phyloP scores from a whole-genome alignment of 1,140 invertebrate species.

The Belonocnema kinseyi region DNA sequence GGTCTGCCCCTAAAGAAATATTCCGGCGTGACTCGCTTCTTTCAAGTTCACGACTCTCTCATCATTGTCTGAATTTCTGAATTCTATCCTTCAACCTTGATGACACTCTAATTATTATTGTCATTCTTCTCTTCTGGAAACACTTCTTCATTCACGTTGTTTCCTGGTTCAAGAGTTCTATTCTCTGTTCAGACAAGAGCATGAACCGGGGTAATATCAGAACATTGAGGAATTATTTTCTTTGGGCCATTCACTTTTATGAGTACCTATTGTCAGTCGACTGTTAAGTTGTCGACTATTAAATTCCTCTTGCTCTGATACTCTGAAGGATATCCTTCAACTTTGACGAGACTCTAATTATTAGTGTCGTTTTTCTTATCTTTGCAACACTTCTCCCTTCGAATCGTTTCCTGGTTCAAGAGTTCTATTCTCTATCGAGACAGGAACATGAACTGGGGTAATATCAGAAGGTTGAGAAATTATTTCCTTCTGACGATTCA shows the following conservation, averaged over 20 bases:
- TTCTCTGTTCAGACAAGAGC: no score
- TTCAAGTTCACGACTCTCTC: constrained; percentile 70
- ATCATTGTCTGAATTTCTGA: constrained; percentile 70
- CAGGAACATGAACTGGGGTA: no score
- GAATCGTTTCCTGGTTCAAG: background rate
- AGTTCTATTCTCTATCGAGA: no score
- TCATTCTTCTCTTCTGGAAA: constrained; percentile 45
- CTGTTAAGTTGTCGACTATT: background rate
- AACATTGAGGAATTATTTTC: no score
- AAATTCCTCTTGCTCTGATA: constrained; percentile 50
- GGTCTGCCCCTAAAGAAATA: background rate
- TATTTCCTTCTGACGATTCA: background rate
- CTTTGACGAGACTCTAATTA: constrained; percentile 51
- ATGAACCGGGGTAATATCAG: no score
- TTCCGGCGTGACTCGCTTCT: constrained; percentile 43
- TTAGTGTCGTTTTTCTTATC: constrained; percentile 45
- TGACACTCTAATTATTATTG: constrained; percentile 54
- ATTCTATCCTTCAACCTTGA: constrained; percentile 58
- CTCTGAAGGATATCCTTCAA: constrained; percentile 66
- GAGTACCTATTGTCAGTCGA: background rate
- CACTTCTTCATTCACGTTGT: background rate
- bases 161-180: no score
- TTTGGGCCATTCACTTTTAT: background rate
- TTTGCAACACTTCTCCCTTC: constrained; percentile 31
- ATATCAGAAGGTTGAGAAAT: no score